A percentile compares a stretch with the other conserved stretches of the same genome.
phyloP scores from a whole-genome alignment of 64 coral and sea anemone species.

The Cladopsammia gracilis region DNA sequence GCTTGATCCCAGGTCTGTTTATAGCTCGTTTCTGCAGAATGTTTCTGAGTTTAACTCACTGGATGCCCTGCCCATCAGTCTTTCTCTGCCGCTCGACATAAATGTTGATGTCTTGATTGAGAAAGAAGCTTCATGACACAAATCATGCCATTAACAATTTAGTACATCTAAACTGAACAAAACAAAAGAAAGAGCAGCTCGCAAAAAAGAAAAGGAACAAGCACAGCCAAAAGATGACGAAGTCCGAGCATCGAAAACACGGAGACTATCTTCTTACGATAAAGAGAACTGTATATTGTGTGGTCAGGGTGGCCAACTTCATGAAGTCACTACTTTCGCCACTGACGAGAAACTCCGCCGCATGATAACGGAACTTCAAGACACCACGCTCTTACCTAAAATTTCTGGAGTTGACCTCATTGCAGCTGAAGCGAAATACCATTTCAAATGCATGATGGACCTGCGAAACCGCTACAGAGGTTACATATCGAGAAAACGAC shows the following conservation, averaged over 20 bases:
- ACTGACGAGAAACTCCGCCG: conserved; percentile 56
- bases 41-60: conserved; percentile 28
- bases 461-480: conserved; percentile 61
- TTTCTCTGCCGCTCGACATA: conserved; percentile 32
- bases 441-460: conserved; percentile 62
- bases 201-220: conserved; percentile 26
- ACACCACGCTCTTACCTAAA: conserved; percentile 40
- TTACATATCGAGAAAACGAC: conserved; percentile 30
- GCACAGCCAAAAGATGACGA: conserved; percentile 19
- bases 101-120: conserved; percentile 54
- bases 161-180: conserved; percentile 62
- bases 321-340: conserved; percentile 67
- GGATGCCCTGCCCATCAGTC: conserved; percentile 20
- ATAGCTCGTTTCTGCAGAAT: conserved; percentile 49
- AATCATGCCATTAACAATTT: conserved; percentile 68
- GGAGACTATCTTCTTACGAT: conserved; percentile 23
- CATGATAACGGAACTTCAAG: conserved; percentile 70
- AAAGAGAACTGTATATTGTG: conserved; percentile 77
- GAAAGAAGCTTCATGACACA: conserved; percentile 73
- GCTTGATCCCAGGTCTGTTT: neutral
- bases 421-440: conserved; percentile 70
- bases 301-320: conserved; percentile 29
- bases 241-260: neutral
- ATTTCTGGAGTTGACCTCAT: conserved; percentile 78
- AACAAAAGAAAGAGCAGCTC: conserved; percentile 16